Evolutionary conservation across 2,113 vertebrate species (phyloP), one percentile per base, ranked within the genome.

Genomic region (Xenotilapia caudafasciata): DNA sequence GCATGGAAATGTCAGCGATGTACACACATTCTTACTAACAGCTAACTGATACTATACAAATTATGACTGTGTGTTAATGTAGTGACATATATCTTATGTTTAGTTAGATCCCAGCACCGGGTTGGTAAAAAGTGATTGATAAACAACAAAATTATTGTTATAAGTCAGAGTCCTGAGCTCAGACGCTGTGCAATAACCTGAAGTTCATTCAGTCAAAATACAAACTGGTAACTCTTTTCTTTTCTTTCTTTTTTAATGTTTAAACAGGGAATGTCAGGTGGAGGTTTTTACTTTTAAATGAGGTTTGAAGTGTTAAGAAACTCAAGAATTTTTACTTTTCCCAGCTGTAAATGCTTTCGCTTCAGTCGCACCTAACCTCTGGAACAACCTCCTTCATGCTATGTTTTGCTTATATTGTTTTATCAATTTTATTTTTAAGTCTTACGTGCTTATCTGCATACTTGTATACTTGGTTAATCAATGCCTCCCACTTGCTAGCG

Each of bases 11-110:
- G n/a, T 33, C 28, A 2, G 58, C 2, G 3, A 3, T 62, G 33
- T 33, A 19, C 28, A 33, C 58, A 33, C 26, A 60, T 40, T 1
- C 10, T 68, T 11, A 21, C 5, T 33, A 11, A 62, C 10, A 19
- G 9, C 23, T 56, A 3, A 56, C 23, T 56, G 54, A 26, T 26
- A 26, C 3, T 14, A 56, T 0, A 56, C 4, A 13, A 26, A 56
- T 56, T 26, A 26, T 2, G 55, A 35, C 15, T 33, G 2, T 33
- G 6, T 19, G 9, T 0, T 62, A 6, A 19, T n/a, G 31, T 62
- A 35, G 58, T 62, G 58, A 35, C 28, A 3, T 35, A 12, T 65
- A 35, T 11, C 31, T 12, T n/a, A 38, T n/a, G 2, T 65, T 65
- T 65, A 65, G 60, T 35, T 12, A 5, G 17, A 35, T 35, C 10